phyloP scores from a whole-genome alignment of 1,140 invertebrate species.

The Drosophila virilis region DNA sequence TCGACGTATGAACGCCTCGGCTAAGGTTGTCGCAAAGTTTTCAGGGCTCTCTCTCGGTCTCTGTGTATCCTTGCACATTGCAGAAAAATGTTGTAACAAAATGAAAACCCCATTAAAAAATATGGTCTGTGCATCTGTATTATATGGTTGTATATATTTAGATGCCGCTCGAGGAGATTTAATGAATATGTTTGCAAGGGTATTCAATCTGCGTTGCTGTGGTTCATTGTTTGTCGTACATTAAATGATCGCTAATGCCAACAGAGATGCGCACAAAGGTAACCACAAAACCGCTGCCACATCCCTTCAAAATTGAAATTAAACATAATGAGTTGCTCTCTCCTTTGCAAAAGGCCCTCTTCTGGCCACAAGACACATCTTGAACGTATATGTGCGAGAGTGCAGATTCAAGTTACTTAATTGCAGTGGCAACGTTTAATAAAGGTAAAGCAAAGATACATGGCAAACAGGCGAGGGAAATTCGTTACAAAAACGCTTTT shows the following conservation, averaged over 20 bases:
- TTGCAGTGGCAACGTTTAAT: constrained; percentile 74
- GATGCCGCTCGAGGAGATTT: too few species aligned
- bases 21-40: not conserved
- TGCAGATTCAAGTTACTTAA: constrained; percentile 63
- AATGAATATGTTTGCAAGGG: not conserved
- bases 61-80: not conserved
- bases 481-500: constrained; percentile 49
- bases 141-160: too few species aligned
- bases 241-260: constrained; percentile 77
- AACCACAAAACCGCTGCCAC: constrained; percentile 15
- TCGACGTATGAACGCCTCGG: constrained; percentile 50
- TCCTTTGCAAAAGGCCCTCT: not conserved
- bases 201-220: constrained; percentile 1
- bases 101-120: not conserved
- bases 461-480: constrained; percentile 13
- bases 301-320: constrained; percentile 39
- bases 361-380: constrained; percentile 1
- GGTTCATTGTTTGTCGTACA: constrained; percentile 43
- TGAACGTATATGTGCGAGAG: constrained; percentile 14
- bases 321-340: constrained; percentile 44
- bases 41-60: not conserved
- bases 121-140: not conserved
- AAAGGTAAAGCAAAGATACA: constrained; percentile 32
- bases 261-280: constrained; percentile 43
- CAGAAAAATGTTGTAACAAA: constrained; percentile 1